Base-by-base conservation (phyloP, 2,888 invertebrate species). In the Choristoneura rosaceana region DNA sequence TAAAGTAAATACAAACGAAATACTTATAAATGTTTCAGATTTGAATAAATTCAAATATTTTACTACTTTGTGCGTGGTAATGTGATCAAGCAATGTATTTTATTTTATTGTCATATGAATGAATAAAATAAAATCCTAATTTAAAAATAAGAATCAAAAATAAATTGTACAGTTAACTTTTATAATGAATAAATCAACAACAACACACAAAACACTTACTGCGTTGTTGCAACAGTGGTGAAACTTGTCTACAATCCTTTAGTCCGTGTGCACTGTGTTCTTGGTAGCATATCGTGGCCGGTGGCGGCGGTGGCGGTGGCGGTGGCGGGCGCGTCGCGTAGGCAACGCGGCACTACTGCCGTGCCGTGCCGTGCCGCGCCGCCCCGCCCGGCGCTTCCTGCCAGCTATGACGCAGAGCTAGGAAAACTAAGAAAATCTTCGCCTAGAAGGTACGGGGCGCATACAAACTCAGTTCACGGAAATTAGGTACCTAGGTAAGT, bases 311-410 rank as follows among this genome's bases (percentile, higher is more conserved):
- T 90, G 86, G 76, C 74, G 74, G 80, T n/a, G 10, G 12, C 55
- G 77, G 12, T 1, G 77, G 78, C 90, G 86, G 76, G 84, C 90
- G 84, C 86, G 84, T 89, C 80, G 84, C 89, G 85, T 87, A 83
- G 86, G 80, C 84, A 84, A 83, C 88, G 91, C 89, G 88, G 83
- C 87, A 87, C 80, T 82, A 92, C 92, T 92, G 90, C 84, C 47
- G 47, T 47, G 45, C 45, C 45, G 45, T 50, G 50, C 73, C 63
- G 64, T 66, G 78, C 77, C 75, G 79, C 75, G 76, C 73, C 73
- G 17, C 50, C 63, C 67, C 71, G 59, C 69, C 64, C 59, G 50
- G 10, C 9, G 33, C 47, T 61, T 61, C 76, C 78, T 79, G 75
- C 76, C 74, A 71, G 68, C 15, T 52, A 68, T 70, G 69, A 75